Conservation (phyloP, 2,797 vertebrate species). For the Melanotaenia maccullochi region DNA sequence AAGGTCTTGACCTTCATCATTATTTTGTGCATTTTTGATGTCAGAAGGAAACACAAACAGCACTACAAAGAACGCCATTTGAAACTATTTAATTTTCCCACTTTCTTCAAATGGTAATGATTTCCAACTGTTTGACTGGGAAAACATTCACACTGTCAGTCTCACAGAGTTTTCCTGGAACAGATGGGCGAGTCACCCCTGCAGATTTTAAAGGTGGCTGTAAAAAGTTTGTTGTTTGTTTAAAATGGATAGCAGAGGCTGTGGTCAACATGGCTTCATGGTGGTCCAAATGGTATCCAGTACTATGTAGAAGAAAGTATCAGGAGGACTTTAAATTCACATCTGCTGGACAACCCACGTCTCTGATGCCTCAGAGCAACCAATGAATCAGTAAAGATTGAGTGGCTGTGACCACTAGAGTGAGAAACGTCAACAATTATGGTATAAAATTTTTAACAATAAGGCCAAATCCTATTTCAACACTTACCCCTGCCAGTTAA, state of each 20-base stretch:
- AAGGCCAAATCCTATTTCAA: neutral
- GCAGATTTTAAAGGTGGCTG: conserved; percentile 30
- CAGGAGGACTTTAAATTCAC: neutral
- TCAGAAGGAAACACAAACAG: conserved; percentile 5
- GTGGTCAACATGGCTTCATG: conserved; percentile 37
- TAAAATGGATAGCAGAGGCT: conserved; percentile 25
- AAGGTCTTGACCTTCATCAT: neutral
- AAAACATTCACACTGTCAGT: conserved; percentile 27
- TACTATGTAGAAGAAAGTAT: conserved; percentile 12
- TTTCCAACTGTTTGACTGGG: conserved; percentile 11
- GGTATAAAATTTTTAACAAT: neutral
- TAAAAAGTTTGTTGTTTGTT: conserved; percentile 49
- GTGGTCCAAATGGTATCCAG: conserved; percentile 33
- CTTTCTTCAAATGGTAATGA: neutral
- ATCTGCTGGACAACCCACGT: no score
- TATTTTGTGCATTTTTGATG: neutral
- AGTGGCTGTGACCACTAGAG: neutral
- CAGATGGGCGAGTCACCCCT: conserved; percentile 6
- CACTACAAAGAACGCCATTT: neutral
- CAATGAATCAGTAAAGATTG: neutral
- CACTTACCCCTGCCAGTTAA: neutral
- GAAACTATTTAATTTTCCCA: neutral
- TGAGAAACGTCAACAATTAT: neutral
- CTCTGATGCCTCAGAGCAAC: neutral
- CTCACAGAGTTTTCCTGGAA: conserved; percentile 34